Conservation (phyloP, 2,888 invertebrate genomes). For the Dexiosoma caninum region DNA sequence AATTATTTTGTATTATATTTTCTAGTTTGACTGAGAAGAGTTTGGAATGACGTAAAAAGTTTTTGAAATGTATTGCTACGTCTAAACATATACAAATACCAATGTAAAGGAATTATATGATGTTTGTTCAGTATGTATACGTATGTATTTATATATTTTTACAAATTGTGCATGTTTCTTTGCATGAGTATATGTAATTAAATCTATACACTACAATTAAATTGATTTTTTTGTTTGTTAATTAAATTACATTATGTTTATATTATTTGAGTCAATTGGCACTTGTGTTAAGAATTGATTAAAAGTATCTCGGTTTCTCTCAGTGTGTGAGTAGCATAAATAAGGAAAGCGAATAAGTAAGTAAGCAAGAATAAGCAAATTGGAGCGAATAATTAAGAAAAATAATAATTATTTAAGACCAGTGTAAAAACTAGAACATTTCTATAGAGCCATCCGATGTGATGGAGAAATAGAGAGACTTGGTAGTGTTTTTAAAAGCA, state of each 20-base stretch:
- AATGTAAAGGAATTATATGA: background rate
- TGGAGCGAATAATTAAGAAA: background rate
- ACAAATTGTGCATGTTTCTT: constrained; percentile 11
- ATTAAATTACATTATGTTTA: constrained; percentile 13
- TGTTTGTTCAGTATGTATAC: background rate
- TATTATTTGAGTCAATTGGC: constrained; percentile 64
- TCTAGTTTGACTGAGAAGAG: constrained; percentile 37
- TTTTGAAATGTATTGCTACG: no score
- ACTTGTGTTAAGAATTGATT: constrained; percentile 62
- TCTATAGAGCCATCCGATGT: background rate
- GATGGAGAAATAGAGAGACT: background rate
- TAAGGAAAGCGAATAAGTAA: constrained; percentile 19
- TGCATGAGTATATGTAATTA: background rate
- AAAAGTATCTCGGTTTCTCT: constrained; percentile 40
- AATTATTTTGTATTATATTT: background rate
- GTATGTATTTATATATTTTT: background rate
- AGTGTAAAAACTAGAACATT: constrained; percentile 35
- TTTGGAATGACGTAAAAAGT: constrained; percentile 22
- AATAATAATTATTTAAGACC: constrained; percentile 21
- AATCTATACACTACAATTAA: constrained; percentile 11
- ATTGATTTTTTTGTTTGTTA: constrained; percentile 20
- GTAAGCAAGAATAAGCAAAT: constrained; percentile 42
- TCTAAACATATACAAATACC: no score
- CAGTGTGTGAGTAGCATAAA: constrained; percentile 54
- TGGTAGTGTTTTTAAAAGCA: background rate